Percentiles rank a stretch among this genome's conserved stretches.
These are phyloP conservation scores for Hemicordylus capensis DNA, from an alignment of 2,113 vertebrate species.

Conservation along the genomic window DNA sequence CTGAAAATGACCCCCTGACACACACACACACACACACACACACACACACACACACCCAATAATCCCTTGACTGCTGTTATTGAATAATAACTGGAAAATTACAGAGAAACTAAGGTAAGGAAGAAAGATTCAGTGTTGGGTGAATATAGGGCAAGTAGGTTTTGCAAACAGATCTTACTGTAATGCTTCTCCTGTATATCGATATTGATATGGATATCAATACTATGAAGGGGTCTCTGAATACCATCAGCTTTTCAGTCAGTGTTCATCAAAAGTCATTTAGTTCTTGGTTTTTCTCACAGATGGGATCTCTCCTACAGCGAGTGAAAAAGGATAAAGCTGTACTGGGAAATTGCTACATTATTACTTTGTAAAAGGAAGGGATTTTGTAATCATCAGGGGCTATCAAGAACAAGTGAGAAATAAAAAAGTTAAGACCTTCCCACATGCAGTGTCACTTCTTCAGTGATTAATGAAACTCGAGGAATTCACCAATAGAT, in stretches of 20 bases:
- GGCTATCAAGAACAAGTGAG: constrained; percentile 72
- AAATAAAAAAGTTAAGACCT: constrained; percentile 70
- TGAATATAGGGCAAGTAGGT: background rate
- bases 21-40: too few relatives aligned
- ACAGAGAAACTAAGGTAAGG: background rate
- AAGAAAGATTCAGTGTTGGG: background rate
- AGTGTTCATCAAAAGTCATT: constrained; percentile 55
- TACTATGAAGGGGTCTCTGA: background rate
- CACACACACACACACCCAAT: too few relatives aligned
- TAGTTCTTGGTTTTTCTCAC: constrained; percentile 35
- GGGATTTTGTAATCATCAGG: constrained; percentile 68
- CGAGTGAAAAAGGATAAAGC: constrained; percentile 58
- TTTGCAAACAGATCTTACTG: constrained; percentile 26
- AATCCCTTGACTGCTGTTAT: too few relatives aligned
- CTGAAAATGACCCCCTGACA: too few relatives aligned
- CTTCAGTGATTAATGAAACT: constrained; percentile 72
- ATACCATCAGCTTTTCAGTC: constrained; percentile 16
- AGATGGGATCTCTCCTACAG: constrained; percentile 49
- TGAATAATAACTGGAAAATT: background rate
- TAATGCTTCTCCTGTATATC: constrained; percentile 43
- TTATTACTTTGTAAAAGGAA: constrained; percentile 63
- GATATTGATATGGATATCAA: too few relatives aligned
- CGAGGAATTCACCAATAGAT: constrained; percentile 64
- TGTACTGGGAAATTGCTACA: constrained; percentile 61
- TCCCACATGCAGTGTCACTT: constrained; percentile 63